phyloP scores from a whole-genome alignment of 2,888 invertebrate genomes.

The Catonia carolina region DNA sequence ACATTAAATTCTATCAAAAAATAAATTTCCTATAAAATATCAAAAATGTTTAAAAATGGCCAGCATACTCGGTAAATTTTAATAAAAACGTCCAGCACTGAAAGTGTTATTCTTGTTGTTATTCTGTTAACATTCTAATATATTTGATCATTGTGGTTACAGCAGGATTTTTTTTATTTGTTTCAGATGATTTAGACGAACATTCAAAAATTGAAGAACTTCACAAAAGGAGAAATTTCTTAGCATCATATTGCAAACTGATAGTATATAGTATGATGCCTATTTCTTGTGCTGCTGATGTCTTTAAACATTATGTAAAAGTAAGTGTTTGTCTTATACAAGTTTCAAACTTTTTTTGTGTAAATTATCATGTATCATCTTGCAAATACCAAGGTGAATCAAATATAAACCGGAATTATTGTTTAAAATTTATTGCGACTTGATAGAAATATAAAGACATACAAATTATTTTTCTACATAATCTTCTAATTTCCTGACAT shows the following conservation, averaged over 20 bases:
- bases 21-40: too few relatives aligned
- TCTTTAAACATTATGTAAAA: slow-evolving; percentile 96
- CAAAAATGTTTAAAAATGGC: too few relatives aligned
- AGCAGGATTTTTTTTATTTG: slow-evolving; percentile 19
- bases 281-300: slow-evolving; percentile 83
- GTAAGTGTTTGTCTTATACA: slow-evolving; percentile 47
- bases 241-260: slow-evolving; percentile 95
- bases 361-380: too few relatives aligned
- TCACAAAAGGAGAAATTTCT: slow-evolving; percentile 90
- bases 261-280: slow-evolving; percentile 96
- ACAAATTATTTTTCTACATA: too few relatives aligned
- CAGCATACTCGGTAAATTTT: too few relatives aligned
- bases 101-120: too few relatives aligned
- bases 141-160: too few relatives aligned
- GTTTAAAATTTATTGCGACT: neutral
- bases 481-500: too few relatives aligned
- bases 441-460: neutral
- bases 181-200: slow-evolving; percentile 82
- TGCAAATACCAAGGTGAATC: neutral
- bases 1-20: too few relatives aligned
- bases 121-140: too few relatives aligned
- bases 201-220: slow-evolving; percentile 91
- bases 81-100: too few relatives aligned
- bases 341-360: slow-evolving; percentile 24
- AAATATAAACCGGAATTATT: too few relatives aligned